Evolutionary conservation across 2,797 vertebrate species (phyloP), one percentile per base, ranked within the genome.

Genomic region (Poecilia gillii): DNA sequence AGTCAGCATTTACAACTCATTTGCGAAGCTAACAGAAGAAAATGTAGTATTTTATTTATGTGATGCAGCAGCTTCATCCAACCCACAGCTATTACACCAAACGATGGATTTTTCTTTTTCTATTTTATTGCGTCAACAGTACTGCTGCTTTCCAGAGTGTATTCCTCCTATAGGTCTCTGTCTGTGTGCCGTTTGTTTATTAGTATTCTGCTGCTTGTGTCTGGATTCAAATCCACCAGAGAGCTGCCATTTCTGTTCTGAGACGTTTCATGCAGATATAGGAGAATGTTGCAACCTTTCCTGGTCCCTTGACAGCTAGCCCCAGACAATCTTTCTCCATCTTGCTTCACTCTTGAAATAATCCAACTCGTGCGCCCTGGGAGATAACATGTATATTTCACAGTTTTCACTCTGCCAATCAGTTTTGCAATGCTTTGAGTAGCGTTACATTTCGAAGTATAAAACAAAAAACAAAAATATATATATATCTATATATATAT

Each of bases 241-340:
- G 93, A 90, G 87, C 88, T 91, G 91, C 90, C 91, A 91, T 93
- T 94, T 93, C 80, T 80, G 73, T 93, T 93, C 78, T 23, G 86
- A 91, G 87, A 87, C 81, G 84, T 93, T 91, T 93, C 88, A 87
- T 49, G 59, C 85, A 84, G 88, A 90, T 81, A 84, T 80, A 79
- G 84, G 90, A 89, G 89, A 86, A 88, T 64, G 73, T 77, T 82
- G 86, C 80, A 88, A 83, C 85, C 88, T 88, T 90, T 87, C 81
- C 33, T 1, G 43, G 76, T 89, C 89, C 89, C 92, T 82, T 87
- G 94, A 94, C 88, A 93, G 85, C 88, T 80, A 79, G 82, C 85
- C 82, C 76, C 45, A 80, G 88, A 92, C 90, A 87, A 83, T 94
- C 89, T 90, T 84, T 91, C 90, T 92, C 91, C 83, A 87, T 91